Conservation (phyloP, 2,113 vertebrate species). For the Archilochus colubris region DNA sequence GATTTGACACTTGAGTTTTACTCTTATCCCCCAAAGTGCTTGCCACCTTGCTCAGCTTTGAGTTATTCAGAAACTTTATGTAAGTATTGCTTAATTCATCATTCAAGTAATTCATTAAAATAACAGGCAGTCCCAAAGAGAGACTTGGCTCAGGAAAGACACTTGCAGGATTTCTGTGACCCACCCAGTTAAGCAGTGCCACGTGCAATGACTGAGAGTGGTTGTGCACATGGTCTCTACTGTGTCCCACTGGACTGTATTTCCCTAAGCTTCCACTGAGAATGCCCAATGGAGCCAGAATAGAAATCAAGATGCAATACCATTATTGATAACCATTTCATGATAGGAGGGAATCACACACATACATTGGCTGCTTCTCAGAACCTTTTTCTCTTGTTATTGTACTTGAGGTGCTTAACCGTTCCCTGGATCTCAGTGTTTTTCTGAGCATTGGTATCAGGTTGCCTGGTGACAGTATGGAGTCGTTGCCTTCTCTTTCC, state of each 20-base stretch:
- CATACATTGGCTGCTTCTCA: not conserved
- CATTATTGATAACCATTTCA: not conserved
- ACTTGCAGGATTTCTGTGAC: not conserved
- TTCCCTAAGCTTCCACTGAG: not conserved
- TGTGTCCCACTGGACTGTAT: not conserved
- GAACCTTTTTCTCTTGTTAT: not conserved
- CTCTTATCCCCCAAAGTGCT: not conserved
- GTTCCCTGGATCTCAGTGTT: not conserved
- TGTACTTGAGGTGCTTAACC: not conserved
- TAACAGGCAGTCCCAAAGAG: not conserved
- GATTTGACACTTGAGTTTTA: not conserved
- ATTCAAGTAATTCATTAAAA: not conserved
- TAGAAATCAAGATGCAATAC: not conserved
- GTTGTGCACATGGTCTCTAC: not conserved
- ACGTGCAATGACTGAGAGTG: not conserved
- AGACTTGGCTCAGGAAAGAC: not conserved
- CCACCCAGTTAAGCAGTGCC: not conserved
- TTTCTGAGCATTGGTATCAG: not conserved
- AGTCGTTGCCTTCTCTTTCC: not conserved
- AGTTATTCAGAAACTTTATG: not conserved
- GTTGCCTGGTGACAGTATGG: not conserved
- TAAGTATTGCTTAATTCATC: not conserved
- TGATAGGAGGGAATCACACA: not conserved
- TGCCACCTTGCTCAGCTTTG: not conserved
- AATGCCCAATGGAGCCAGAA: not conserved